phyloP scores from a whole-genome alignment of 2,888 invertebrate species.

The Rhagophthalmus giganteus region DNA sequence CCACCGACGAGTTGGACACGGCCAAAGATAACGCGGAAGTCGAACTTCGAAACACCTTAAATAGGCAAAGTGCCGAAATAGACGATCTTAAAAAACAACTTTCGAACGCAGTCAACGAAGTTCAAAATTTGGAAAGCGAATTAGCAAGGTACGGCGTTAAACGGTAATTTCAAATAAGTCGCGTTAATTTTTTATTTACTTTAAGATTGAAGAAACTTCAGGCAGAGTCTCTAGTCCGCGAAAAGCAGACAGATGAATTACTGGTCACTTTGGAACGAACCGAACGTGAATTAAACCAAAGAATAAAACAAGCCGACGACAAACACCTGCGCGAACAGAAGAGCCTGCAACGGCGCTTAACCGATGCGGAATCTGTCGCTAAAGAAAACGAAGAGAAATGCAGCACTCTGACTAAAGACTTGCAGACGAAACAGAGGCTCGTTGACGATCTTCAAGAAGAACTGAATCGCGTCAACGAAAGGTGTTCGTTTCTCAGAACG shows the following conservation, averaged over 20 bases:
- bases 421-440: conserved; percentile 66
- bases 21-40: conserved; percentile 45
- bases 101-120: conserved; percentile 64
- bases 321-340: conserved; percentile 66
- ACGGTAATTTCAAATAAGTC: neutral
- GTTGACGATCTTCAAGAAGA: conserved; percentile 71
- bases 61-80: conserved; percentile 69
- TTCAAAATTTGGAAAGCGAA: conserved; percentile 71
- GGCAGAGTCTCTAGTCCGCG: conserved; percentile 70
- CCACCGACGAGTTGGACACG: conserved; percentile 61
- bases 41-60: conserved; percentile 56
- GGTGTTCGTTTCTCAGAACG: conserved; percentile 69
- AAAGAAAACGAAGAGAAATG: conserved; percentile 70
- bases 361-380: conserved; percentile 69
- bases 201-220: conserved; percentile 68
- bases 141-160: conserved; percentile 56
- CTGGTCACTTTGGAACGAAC: conserved; percentile 74
- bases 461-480: conserved; percentile 67
- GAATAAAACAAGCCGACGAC: conserved; percentile 73
- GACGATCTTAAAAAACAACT: conserved; percentile 72
- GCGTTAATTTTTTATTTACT: neutral
- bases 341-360: conserved; percentile 55
- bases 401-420: conserved; percentile 66
- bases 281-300: conserved; percentile 72
- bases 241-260: conserved; percentile 77